phyloP scores from a whole-genome alignment of 2,113 vertebrate species.

The Hypocryptadius cinnamomeus region DNA sequence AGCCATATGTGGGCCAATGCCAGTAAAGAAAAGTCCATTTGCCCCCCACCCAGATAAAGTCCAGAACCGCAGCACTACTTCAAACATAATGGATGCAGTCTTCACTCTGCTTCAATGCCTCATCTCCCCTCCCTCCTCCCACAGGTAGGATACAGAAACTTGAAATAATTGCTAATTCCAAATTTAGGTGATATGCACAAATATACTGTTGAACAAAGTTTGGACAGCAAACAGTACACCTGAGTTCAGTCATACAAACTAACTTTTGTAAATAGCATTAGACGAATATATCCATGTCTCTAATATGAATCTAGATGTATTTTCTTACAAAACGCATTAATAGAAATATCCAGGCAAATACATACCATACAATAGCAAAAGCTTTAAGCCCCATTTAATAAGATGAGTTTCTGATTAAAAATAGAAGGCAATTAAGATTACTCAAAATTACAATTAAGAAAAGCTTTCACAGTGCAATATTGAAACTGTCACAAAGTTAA shows the following conservation, averaged over 20 bases:
- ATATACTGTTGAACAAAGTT: constrained; percentile 5
- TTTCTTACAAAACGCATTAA: constrained; percentile 73
- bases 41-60: not conserved
- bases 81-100: fast-evolving
- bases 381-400: constrained; percentile 71
- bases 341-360: constrained; percentile 72
- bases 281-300: constrained; percentile 58
- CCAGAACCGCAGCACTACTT: not conserved
- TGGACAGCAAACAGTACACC: constrained; percentile 61
- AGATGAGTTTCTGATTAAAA: constrained; percentile 70
- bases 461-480: constrained; percentile 74
- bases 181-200: constrained; percentile 21
- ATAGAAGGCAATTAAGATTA: constrained; percentile 80
- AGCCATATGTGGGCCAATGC: not conserved
- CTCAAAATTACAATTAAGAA: constrained; percentile 77
- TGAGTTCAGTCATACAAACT: constrained; percentile 69
- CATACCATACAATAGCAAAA: constrained; percentile 70
- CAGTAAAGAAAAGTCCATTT: constrained; percentile 38
- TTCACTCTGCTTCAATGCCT: not conserved
- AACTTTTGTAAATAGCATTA: constrained; percentile 59
- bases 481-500: constrained; percentile 78
- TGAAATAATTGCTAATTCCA: not conserved
- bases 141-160: not conserved
- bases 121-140: not conserved
- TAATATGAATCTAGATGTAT: constrained; percentile 62